Percentiles rank a stretch among this genome's conserved stretches.
Evolutionary conservation across 2,113 vertebrate species (phyloP).

Genomic region (Spilogale gracilis): DNA sequence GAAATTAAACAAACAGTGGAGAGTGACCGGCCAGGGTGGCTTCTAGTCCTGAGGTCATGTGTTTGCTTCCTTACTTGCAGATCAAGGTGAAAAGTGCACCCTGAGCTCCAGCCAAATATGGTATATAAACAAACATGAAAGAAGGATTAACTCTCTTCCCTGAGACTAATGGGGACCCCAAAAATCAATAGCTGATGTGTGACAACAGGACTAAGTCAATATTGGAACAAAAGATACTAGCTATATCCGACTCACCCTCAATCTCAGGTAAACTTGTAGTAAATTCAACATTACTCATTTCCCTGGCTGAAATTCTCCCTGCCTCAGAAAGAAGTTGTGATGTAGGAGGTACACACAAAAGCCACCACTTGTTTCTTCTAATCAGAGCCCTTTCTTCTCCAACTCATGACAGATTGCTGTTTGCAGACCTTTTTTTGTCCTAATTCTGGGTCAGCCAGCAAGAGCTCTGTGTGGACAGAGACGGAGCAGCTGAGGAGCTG

Average conservation of each 20-base stretch:
- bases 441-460: conserved; percentile 43
- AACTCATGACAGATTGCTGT: conserved; percentile 80
- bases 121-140: conserved; percentile 88
- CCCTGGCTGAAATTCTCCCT: conserved; percentile 73
- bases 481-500: not conserved
- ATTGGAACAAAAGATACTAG: conserved; percentile 84
- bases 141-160: conserved; percentile 84
- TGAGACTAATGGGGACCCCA: conserved; percentile 79
- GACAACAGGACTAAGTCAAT: conserved; percentile 88
- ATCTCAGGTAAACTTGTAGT: conserved; percentile 85
- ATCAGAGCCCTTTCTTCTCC: conserved; percentile 72
- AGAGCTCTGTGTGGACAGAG: not conserved
- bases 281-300: conserved; percentile 79
- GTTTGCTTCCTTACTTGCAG: conserved; percentile 85
- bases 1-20: conserved; percentile 84
- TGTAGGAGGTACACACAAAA: conserved; percentile 80
- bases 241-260: conserved; percentile 79
- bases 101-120: conserved; percentile 83
- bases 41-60: conserved; percentile 80
- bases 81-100: conserved; percentile 92
- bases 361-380: conserved; percentile 77
- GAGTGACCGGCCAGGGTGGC: conserved; percentile 64
- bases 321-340: conserved; percentile 80
- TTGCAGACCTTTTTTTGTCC: conserved; percentile 75
- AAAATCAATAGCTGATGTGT: conserved; percentile 86